Evolutionary conservation across 2,113 vertebrate genomes (phyloP), one percentile per base, ranked within the genome.

Genomic region (Montifringilla adamsi): DNA sequence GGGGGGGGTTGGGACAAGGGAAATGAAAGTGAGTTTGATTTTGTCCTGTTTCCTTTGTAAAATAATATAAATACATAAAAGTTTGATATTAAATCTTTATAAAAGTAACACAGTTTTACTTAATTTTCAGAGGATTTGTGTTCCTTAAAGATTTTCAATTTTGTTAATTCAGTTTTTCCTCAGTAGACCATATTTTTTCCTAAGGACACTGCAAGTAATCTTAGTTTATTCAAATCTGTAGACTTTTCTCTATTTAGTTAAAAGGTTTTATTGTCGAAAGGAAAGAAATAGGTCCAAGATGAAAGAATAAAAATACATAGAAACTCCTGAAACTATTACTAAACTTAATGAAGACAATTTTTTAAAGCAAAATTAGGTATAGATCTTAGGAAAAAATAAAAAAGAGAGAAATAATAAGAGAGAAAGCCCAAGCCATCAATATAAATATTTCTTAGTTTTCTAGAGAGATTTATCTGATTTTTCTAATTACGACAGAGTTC

Each of bases 1-100:
- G 30, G n/a, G 15, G 8, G 3, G 7, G 19, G 3, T 4, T 44
- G 5, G 3, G 20, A 43, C 3, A 31, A 35, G 10, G 7, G 7
- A 70, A 80, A 64, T 41, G 5, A 78, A 56, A 81, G 3, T 1
- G 0, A 13, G 2, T 75, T 70, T 63, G 4, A 50, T 41, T 77
- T 86, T 67, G 82, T 43, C 21, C 3, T 27, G 4, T 52, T 78
- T 87, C 37, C 18, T 79, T 88, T 62, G 14, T 62, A 62, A 67
- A 74, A 46, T 17, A 28, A 15, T 33, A 12, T 30, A 64, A 83
- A 2, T 31, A 47, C 2, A 11, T 22, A n/a, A 6, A 82, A 37
- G 0, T 11, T 9, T 50, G 1, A 19, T 55, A 8, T 50, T 78
- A 75, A 90, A 56, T 43, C 1, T 46, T 26, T 41, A 5, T 49